phyloP scores from a whole-genome alignment of 2,113 vertebrate genomes.

The Hemicordylus capensis region DNA sequence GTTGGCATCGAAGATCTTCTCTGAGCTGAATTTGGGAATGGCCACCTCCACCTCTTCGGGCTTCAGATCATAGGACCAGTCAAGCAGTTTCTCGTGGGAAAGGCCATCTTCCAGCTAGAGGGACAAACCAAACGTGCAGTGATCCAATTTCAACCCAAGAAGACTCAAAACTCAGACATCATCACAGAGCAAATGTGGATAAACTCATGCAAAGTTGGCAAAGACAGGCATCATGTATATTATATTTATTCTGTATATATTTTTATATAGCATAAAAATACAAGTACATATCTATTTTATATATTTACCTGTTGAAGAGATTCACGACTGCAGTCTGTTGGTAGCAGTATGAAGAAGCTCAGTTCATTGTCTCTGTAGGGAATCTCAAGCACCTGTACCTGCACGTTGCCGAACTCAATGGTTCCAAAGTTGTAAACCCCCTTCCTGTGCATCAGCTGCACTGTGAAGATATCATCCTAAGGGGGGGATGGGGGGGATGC shows the following conservation, averaged over 20 bases:
- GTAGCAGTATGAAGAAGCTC: slow-evolving; percentile 87
- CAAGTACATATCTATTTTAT: no score
- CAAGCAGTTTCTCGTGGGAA: slow-evolving; percentile 57
- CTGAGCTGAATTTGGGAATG: slow-evolving; percentile 75
- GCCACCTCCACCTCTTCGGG: slow-evolving; percentile 60
- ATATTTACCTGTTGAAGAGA: slow-evolving; percentile 70
- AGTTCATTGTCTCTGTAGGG: slow-evolving; percentile 80
- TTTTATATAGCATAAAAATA: no score
- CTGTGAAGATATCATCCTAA: slow-evolving; percentile 77
- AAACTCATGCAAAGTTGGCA: no score
- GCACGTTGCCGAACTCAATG: slow-evolving; percentile 57
- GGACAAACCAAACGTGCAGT: not conserved
- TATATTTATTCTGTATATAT: no score
- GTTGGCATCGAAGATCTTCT: slow-evolving; percentile 67
- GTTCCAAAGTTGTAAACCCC: slow-evolving; percentile 69
- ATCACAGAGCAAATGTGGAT: not conserved
- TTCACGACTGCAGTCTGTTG: slow-evolving; percentile 45
- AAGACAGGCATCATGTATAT: not conserved
- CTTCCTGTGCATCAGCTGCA: slow-evolving; percentile 84
- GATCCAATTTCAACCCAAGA: not conserved
- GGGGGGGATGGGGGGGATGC: not conserved
- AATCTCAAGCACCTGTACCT: slow-evolving; percentile 83
- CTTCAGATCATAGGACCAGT: slow-evolving; percentile 68
- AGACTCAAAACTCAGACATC: not conserved
- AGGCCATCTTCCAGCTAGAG: slow-evolving; percentile 66